Evolutionary conservation across 2,113 vertebrate genomes (phyloP).

Genomic region (Garra rufa): DNA sequence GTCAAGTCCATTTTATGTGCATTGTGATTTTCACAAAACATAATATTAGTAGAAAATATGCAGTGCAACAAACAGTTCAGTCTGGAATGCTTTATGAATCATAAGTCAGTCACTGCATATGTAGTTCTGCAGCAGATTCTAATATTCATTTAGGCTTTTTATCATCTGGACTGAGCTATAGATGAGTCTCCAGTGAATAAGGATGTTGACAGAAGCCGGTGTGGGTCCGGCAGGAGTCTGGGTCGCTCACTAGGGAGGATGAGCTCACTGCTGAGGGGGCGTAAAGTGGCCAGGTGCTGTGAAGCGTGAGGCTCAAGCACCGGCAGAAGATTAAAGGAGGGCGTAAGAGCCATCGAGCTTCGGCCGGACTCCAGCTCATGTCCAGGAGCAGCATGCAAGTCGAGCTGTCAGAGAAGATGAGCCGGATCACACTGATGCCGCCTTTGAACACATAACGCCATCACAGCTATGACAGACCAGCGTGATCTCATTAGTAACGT

Average conservation of each 20-base stretch:
- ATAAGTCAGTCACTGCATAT: background rate
- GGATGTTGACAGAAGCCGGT: background rate
- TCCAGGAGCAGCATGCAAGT: slow-evolving; percentile 49
- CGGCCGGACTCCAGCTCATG: slow-evolving; percentile 64
- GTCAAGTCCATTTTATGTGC: background rate
- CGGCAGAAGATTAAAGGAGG: slow-evolving; percentile 75
- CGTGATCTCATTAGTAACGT: background rate
- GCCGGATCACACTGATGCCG: slow-evolving; percentile 47
- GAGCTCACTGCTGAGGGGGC: slow-evolving; percentile 49
- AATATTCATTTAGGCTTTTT: background rate
- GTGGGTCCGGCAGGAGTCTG: background rate
- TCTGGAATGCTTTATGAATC: background rate
- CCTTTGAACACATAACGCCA: slow-evolving; percentile 39
- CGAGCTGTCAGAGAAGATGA: slow-evolving; percentile 60
- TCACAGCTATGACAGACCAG: background rate
- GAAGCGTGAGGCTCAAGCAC: slow-evolving; percentile 68
- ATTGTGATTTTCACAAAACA: background rate
- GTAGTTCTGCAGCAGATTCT: background rate
- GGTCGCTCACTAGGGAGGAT: background rate
- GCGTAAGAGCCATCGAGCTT: slow-evolving; percentile 63
- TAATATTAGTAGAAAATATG: background rate
- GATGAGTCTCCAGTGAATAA: background rate
- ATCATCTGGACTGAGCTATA: background rate
- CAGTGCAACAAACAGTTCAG: background rate
- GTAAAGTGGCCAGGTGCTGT: slow-evolving; percentile 67